Conservation (phyloP, 2,888 invertebrate species). For the Endotricha flammealis region DNA sequence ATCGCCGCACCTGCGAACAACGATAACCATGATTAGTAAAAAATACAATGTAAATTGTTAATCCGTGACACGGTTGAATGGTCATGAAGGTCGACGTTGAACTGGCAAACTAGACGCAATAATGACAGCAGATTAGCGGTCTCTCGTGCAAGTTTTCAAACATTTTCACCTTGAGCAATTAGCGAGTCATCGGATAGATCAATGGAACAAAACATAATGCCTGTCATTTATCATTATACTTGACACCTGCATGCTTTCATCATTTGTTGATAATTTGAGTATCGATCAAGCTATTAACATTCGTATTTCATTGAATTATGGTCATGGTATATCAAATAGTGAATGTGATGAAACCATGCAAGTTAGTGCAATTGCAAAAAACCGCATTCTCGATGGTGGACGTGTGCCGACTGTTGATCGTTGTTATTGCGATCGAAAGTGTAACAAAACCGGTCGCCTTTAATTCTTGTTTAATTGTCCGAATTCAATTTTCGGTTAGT, state of each 20-base stretch:
- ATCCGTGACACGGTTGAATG: constrained; percentile 33
- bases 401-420: constrained; percentile 25
- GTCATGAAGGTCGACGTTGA: constrained; percentile 40
- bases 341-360: constrained; percentile 36
- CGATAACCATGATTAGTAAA: constrained; percentile 35
- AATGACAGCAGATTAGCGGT: constrained; percentile 19
- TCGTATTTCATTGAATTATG: background rate
- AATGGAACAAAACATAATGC: constrained; percentile 27
- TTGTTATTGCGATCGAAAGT: constrained; percentile 41
- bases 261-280: constrained; percentile 1
- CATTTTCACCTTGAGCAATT: constrained; percentile 21
- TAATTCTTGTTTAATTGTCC: constrained; percentile 16
- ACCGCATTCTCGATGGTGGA: constrained; percentile 42
- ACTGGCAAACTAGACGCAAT: constrained; percentile 18
- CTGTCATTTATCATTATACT: constrained; percentile 33
- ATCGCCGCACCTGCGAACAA: constrained; percentile 84
- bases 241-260: constrained; percentile 25
- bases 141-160: constrained; percentile 15
- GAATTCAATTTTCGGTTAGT: constrained; percentile 12
- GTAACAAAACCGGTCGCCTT: constrained; percentile 33
- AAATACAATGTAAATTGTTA: constrained; percentile 28
- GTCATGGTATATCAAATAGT: constrained; percentile 17
- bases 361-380: constrained; percentile 40
- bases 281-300: constrained; percentile 3
- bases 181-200: constrained; percentile 29